A percentile compares a stretch with the other conserved stretches of the same genome.
phyloP scores from a whole-genome alignment of 2,797 vertebrate genomes.

The Amblyraja radiata region DNA sequence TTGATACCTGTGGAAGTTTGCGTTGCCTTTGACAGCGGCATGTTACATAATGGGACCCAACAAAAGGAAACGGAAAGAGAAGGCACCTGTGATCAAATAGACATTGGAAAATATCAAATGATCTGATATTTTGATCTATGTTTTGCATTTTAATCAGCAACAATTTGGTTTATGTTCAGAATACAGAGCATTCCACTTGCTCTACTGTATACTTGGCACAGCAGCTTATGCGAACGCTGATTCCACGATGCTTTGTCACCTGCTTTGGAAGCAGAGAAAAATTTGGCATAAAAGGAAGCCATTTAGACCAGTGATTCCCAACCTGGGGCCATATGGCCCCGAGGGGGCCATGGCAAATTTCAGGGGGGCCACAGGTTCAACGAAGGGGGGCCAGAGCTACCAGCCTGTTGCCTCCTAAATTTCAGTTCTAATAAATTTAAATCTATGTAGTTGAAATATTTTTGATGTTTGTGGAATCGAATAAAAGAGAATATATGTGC shows the following conservation, averaged over 20 bases:
- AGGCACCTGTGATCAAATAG: not conserved
- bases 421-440: no score
- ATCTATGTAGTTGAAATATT: no score
- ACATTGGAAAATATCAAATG: not conserved
- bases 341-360: no score
- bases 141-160: not conserved
- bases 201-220: not conserved
- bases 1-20: no score
- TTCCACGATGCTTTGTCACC: not conserved
- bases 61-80: not conserved
- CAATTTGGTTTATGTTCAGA: not conserved
- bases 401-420: no score
- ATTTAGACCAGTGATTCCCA: no score
- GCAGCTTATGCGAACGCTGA: not conserved
- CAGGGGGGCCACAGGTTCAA: no score
- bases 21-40: not conserved
- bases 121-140: not conserved
- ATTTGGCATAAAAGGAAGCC: no score
- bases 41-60: not conserved
- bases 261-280: not conserved
- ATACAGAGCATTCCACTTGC: not conserved
- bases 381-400: no score
- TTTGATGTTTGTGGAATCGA: no score
- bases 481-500: no score
- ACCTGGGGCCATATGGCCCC: no score